Evolutionary conservation across 2,888 invertebrate species (phyloP).

Genomic region (Tolmerus cingulatus): DNA sequence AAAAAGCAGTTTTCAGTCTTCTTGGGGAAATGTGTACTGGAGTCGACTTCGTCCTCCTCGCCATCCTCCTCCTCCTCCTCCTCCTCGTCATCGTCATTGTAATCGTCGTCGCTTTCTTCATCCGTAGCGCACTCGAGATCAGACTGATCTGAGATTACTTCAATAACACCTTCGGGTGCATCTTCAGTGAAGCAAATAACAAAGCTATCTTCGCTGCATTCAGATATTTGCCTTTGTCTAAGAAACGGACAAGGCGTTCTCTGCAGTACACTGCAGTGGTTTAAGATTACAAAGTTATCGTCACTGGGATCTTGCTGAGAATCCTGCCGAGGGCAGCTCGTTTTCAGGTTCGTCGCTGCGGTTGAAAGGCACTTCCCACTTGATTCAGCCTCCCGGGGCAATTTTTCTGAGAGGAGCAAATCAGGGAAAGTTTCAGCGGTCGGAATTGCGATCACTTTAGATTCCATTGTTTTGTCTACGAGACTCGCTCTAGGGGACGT

Average conservation of each 20-base stretch:
- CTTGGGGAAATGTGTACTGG: constrained; percentile 24
- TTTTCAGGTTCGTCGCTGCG: neutral
- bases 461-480: neutral
- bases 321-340: neutral
- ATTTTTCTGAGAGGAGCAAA: constrained; percentile 36
- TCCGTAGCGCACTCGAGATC: constrained; percentile 4
- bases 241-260: neutral
- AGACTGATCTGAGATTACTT: constrained; percentile 32
- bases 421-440: constrained; percentile 51
- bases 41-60: constrained; percentile 6
- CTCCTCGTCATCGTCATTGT: constrained; percentile 17
- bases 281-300: constrained; percentile 47
- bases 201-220: constrained; percentile 54
- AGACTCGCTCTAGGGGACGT: neutral
- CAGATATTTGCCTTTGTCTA: constrained; percentile 52
- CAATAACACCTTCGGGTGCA: constrained; percentile 46
- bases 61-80: constrained; percentile 44
- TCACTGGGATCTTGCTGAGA: constrained; percentile 46
- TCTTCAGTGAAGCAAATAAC: constrained; percentile 52
- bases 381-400: neutral
- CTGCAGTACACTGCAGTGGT: neutral
- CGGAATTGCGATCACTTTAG: constrained; percentile 49
- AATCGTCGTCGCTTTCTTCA: constrained; percentile 19
- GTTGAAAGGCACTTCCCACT: neutral
- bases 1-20: constrained; percentile 39